Conservation (phyloP, 1,140 invertebrate species). For the Heterodera carotae region DNA sequence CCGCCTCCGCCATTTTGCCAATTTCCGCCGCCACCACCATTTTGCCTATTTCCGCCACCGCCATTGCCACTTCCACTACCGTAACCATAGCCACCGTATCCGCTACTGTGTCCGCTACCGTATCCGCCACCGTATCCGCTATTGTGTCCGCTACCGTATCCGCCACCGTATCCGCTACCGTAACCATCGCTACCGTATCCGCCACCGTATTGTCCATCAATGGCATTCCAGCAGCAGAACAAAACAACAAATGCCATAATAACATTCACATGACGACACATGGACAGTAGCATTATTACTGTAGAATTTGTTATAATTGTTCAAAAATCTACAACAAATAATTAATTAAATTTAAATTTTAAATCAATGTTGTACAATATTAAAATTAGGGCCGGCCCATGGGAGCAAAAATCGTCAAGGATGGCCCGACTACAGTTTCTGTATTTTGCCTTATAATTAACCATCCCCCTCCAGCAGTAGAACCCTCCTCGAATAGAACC, state of each 20-base stretch:
- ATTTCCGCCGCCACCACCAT: not conserved
- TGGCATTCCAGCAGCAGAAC: not conserved
- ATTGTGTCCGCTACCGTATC: not conserved
- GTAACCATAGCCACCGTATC: not conserved
- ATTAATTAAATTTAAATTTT: no score
- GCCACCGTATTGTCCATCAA: not conserved
- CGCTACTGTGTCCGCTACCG: not conserved
- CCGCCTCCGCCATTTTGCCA: not conserved
- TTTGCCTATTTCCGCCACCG: constrained; percentile 15
- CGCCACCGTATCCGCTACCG: not conserved
- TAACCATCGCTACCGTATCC: not conserved
- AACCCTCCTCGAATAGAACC: no score
- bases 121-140: not conserved
- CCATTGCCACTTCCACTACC: not conserved
- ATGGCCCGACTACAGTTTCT: no score
- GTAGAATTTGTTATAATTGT: no score
- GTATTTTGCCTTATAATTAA: no score
- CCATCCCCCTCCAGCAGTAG: no score
- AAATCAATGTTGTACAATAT: no score
- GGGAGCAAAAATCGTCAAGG: no score
- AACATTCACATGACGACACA: not conserved
- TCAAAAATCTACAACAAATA: no score
- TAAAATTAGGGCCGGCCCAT: no score
- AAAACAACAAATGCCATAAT: not conserved
- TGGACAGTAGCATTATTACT: not conserved